Evolutionary conservation across 1,140 invertebrate species (phyloP).

Genomic region (Argopecten irradians): DNA sequence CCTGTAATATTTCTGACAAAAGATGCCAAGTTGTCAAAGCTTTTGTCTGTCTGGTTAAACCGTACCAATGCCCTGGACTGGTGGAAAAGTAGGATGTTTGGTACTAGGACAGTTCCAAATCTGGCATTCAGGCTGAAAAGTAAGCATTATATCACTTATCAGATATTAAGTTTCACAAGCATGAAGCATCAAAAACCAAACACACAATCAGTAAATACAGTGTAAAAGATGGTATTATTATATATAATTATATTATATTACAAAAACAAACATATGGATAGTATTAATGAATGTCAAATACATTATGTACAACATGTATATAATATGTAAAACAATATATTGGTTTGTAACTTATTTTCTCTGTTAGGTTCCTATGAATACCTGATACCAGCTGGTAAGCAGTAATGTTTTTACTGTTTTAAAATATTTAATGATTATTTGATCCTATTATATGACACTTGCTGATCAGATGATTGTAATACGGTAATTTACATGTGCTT

Average conservation of each 20-base stretch:
- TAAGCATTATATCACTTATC: neutral
- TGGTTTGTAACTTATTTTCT: no score
- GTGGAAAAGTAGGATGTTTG: slow-evolving; percentile 94
- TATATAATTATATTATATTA: neutral
- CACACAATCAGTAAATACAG: neutral
- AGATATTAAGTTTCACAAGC: neutral
- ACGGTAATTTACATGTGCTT: slow-evolving; percentile 58
- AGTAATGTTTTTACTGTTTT: neutral
- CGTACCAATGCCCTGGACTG: slow-evolving; percentile 91
- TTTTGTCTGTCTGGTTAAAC: slow-evolving; percentile 91
- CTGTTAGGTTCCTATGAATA: no score
- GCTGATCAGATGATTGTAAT: neutral
- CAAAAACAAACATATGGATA: neutral
- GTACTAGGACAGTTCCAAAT: slow-evolving; percentile 95
- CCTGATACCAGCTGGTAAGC: no score
- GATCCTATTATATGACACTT: neutral
- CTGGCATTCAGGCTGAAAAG: slow-evolving; percentile 85
- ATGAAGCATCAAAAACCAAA: neutral
- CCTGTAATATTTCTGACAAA: slow-evolving; percentile 90
- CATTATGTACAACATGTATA: no score
- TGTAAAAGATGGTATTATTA: neutral
- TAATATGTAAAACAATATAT: no score
- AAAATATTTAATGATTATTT: neutral
- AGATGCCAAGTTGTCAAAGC: slow-evolving; percentile 86
- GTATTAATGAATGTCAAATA: no score